phyloP scores from a whole-genome alignment of 2,113 vertebrate species.

The Epinephelus fuscoguttatus region DNA sequence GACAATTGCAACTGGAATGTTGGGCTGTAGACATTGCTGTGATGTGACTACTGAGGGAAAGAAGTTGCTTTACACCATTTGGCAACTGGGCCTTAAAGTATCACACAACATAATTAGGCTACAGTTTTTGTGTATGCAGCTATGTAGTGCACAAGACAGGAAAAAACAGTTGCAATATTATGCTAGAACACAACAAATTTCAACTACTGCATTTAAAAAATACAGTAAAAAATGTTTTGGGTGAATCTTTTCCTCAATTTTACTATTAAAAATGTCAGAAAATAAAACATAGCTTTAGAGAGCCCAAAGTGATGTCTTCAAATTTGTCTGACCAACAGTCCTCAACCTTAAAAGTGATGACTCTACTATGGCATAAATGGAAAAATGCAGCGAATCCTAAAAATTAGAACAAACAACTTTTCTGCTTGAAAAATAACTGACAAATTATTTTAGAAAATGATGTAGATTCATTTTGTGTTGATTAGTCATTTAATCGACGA shows the following conservation, averaged over 20 bases:
- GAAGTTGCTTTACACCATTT: neutral
- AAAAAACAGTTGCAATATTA: neutral
- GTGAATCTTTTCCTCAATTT: neutral
- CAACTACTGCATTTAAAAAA: neutral
- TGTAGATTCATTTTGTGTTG: neutral
- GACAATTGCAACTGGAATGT: conserved; percentile 7
- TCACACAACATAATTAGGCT: neutral
- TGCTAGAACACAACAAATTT: too few species aligned
- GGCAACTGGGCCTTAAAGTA: neutral
- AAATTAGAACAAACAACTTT: neutral
- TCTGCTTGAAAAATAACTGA: neutral
- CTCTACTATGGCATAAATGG: too few species aligned
- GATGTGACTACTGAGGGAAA: neutral
- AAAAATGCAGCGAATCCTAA: too few species aligned
- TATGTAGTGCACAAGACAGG: neutral
- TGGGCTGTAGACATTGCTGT: neutral
- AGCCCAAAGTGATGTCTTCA: too few species aligned
- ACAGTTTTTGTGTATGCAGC: neutral
- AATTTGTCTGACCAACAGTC: too few species aligned
- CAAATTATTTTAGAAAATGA: neutral
- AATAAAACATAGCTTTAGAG: neutral
- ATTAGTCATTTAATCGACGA: neutral
- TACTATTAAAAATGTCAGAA: neutral
- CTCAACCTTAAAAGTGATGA: too few species aligned
- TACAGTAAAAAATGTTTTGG: too few species aligned